Evolutionary conservation across 2,888 invertebrate species (phyloP).

Genomic region (Idaea dimidiata): DNA sequence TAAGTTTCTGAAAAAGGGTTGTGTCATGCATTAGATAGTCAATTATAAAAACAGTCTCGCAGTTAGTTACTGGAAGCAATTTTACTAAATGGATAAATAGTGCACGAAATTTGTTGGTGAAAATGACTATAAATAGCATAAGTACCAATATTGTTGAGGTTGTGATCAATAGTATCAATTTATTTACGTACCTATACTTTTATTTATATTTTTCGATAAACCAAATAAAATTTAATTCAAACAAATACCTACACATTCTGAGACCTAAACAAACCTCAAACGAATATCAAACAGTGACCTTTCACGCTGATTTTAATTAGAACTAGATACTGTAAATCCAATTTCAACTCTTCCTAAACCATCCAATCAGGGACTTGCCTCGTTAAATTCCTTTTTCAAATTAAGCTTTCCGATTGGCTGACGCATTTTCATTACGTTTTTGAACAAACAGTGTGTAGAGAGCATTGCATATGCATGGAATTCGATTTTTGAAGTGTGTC

Average conservation of each 20-base stretch:
- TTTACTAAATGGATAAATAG: no score
- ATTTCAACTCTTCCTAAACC: slow-evolving; percentile 1
- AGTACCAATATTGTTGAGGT: no score
- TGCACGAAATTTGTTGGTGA: no score
- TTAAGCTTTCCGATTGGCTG: slow-evolving; percentile 1
- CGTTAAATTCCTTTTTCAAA: slow-evolving; percentile 1
- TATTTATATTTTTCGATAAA: no score
- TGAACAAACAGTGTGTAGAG: background rate
- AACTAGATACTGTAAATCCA: background rate
- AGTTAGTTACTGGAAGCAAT: no score
- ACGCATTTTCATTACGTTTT: background rate
- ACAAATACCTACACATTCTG: background rate
- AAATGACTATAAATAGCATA: no score
- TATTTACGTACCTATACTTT: no score
- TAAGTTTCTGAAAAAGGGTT: no score
- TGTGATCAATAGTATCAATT: no score
- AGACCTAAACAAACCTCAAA: background rate
- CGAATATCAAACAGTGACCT: background rate
- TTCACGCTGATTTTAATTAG: background rate
- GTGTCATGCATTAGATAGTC: no score
- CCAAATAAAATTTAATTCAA: no score
- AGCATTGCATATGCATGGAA: background rate
- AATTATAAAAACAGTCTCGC: no score
- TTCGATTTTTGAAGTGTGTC: background rate
- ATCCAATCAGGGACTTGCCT: background rate